phyloP scores from a whole-genome alignment of 2,113 vertebrate genomes.

The Antidorcas marsupialis region DNA sequence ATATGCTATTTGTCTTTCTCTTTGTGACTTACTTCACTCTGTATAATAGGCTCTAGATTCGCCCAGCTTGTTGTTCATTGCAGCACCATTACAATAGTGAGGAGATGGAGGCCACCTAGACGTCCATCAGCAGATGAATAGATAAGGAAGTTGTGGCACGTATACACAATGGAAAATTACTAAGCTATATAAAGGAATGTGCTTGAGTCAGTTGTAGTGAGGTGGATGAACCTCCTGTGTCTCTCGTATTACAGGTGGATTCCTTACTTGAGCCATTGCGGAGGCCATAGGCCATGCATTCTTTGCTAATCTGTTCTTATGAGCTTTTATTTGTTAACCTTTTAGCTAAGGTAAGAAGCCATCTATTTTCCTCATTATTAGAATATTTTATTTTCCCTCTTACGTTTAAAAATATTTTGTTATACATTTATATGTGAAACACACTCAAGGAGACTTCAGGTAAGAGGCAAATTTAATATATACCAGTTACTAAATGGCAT shows the following conservation, averaged over 20 bases:
- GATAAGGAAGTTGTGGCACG: not conserved
- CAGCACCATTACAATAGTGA: not conserved
- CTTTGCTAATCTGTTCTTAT: not conserved
- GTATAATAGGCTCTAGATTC: not conserved
- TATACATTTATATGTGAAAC: not conserved
- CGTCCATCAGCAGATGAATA: not conserved
- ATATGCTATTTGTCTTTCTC: not conserved
- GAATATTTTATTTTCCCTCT: not conserved
- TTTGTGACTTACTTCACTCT: not conserved
- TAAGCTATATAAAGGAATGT: not conserved
- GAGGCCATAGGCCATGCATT: not conserved
- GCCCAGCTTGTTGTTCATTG: not conserved
- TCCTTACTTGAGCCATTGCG: not conserved
- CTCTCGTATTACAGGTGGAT: not conserved
- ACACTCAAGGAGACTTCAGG: not conserved
- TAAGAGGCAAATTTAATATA: slow-evolving; percentile 4
- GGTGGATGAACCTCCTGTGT: not conserved
- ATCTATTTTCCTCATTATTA: not conserved
- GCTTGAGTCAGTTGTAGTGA: not conserved
- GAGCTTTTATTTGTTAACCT: not conserved
- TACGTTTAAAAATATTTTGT: not conserved
- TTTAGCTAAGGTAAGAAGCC: not conserved
- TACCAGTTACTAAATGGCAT: slow-evolving; percentile 18
- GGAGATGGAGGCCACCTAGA: not conserved
- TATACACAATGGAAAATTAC: not conserved